Conservation (phyloP, 2,888 invertebrate genomes). For the Drosophila algonquin region DNA sequence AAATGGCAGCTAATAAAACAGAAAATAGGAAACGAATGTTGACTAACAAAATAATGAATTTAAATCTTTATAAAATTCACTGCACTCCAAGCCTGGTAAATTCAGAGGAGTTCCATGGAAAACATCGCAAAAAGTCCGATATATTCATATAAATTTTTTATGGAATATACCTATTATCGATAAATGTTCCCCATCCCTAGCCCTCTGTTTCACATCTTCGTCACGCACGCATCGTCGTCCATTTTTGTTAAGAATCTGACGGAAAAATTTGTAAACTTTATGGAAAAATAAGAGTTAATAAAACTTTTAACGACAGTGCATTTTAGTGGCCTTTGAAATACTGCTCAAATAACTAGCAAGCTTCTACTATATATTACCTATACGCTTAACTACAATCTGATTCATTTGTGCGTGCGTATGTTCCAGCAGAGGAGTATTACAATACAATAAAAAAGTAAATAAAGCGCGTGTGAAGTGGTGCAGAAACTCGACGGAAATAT, state of each 20-base stretch:
- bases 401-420: slow-evolving; percentile 55
- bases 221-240: slow-evolving; percentile 65
- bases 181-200: too few species aligned
- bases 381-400: slow-evolving; percentile 36
- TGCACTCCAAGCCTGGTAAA: too few species aligned
- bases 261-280: slow-evolving; percentile 67
- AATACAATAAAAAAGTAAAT: slow-evolving; percentile 71
- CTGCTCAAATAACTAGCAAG: slow-evolving; percentile 71
- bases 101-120: too few species aligned
- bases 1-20: too few species aligned
- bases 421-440: slow-evolving; percentile 47
- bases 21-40: too few species aligned
- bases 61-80: too few species aligned
- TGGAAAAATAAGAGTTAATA: slow-evolving; percentile 44
- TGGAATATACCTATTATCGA: too few species aligned
- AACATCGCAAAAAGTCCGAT: too few species aligned
- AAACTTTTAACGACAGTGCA: slow-evolving; percentile 58
- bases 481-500: slow-evolving; percentile 50
- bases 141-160: too few species aligned
- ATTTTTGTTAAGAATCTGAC: slow-evolving; percentile 69
- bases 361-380: slow-evolving; percentile 56
- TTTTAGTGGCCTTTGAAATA: slow-evolving; percentile 76
- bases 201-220: slow-evolving; percentile 13
- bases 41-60: too few species aligned
- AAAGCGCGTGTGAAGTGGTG: slow-evolving; percentile 75